phyloP scores from a whole-genome alignment of 2,113 vertebrate genomes.

The Hiodon alosoides region DNA sequence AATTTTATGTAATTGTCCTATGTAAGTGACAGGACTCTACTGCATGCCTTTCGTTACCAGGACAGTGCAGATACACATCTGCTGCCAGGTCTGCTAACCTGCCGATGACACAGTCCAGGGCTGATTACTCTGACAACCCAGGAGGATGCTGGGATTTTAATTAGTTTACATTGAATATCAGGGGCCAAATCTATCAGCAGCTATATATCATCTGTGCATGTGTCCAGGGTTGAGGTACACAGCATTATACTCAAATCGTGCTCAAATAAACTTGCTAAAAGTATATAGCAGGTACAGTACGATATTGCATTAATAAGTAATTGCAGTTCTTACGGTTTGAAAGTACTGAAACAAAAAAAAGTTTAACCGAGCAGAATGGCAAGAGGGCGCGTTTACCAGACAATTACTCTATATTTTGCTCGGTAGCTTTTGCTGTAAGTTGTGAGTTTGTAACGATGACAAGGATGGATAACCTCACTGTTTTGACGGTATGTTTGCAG shows the following conservation, averaged over 20 bases:
- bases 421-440: too few relatives aligned
- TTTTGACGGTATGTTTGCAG: slow-evolving; percentile 2
- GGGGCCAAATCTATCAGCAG: neutral
- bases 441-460: neutral
- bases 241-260: neutral
- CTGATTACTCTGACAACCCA: slow-evolving; percentile 16
- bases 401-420: too few relatives aligned
- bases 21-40: too few relatives aligned
- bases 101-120: slow-evolving; percentile 1
- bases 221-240: neutral
- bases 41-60: neutral
- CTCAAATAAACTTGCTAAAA: neutral
- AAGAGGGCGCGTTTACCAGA: too few relatives aligned
- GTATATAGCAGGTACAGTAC: neutral
- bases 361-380: too few relatives aligned
- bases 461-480: neutral
- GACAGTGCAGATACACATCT: neutral
- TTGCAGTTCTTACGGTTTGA: neutral
- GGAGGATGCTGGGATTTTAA: slow-evolving; percentile 23
- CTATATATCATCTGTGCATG: neutral
- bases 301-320: neutral
- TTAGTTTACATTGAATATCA: slow-evolving; percentile 15
- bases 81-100: neutral
- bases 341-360: too few relatives aligned
- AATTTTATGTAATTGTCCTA: too few relatives aligned